These are phyloP conservation scores for Grammomys surdaster DNA, from an alignment of 2,113 vertebrate species.

Conservation along the genomic window DNA sequence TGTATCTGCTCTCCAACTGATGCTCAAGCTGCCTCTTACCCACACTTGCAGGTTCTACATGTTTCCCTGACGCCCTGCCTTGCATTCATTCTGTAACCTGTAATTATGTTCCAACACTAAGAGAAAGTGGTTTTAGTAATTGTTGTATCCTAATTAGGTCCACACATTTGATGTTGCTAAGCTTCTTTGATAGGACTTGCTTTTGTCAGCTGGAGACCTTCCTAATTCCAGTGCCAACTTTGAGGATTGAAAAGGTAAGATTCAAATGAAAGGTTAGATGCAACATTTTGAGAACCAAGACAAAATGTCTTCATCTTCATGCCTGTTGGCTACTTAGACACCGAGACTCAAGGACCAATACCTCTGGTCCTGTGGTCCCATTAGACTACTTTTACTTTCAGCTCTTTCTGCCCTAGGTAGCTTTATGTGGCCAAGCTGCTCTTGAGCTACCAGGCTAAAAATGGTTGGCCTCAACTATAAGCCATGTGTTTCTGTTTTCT, in stretches of 20 bases:
- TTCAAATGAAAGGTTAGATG: conserved; percentile 33
- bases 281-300: background rate
- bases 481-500: background rate
- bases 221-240: conserved; percentile 42
- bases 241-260: conserved; percentile 29
- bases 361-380: background rate
- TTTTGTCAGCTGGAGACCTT: conserved; percentile 47
- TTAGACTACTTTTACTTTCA: background rate
- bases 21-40: background rate
- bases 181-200: conserved; percentile 32
- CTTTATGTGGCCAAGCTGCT: background rate
- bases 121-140: conserved; percentile 53
- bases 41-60: background rate
- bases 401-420: background rate
- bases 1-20: background rate
- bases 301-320: conserved; percentile 24
- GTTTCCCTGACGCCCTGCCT: background rate
- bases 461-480: background rate
- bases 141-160: conserved; percentile 63
- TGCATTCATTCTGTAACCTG: background rate
- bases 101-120: background rate
- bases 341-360: background rate
- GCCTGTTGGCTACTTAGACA: background rate
- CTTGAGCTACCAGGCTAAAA: background rate
- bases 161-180: conserved; percentile 9